Evolutionary conservation across 2,797 vertebrate genomes (phyloP), one percentile per base, ranked within the genome.

Genomic region (Propithecus deckenii): DNA sequence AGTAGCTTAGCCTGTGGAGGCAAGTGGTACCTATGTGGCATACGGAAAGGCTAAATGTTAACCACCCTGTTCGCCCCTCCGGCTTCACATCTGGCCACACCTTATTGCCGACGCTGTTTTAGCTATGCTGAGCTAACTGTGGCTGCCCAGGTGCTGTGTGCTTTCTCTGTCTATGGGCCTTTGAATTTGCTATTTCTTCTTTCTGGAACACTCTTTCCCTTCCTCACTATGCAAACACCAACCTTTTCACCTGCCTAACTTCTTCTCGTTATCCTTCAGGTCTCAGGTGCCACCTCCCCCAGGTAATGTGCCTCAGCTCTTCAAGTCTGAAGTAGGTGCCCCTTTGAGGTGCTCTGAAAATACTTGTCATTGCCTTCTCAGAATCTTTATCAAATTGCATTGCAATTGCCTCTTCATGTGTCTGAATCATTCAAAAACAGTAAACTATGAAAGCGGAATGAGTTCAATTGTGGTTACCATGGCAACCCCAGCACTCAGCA

Each of bases 351-450:
- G 30, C 41, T 90, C 61, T 91, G 35, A 59, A 35, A 78, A 80
- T 48, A 35, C 48, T 88, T 50, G 78, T 48, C 69, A 63, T 46
- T 55, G 52, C 12, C 79, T 85, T 28, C 41, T 81, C 43, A 12
- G 59, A 81, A 75, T 67, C 65, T 80, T 88, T 90, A 95, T 96
- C 50, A 93, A 71, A 94, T 46, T 81, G 48, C 76, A 65, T 87
- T 80, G 48, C 48, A 94, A 46, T 87, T 55, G 43, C 46, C 41
- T 89, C 50, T 61, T 93, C 25, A 32, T 89, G 35, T 80, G 79
- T 91, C 55, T 95, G 83, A 93, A 76, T 97, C 85, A 38, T 86
- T 94, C 43, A 35, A 67, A 92, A 94, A 89, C 63, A 71, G 59
- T 80, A 87, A 94, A 57, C 72, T 78, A 74, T 76, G 86, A 89